A percentile compares a stretch with the other conserved stretches of the same genome.
Evolutionary conservation across 2,797 vertebrate genomes (phyloP).

Genomic region (Triplophysa bombifrons): DNA sequence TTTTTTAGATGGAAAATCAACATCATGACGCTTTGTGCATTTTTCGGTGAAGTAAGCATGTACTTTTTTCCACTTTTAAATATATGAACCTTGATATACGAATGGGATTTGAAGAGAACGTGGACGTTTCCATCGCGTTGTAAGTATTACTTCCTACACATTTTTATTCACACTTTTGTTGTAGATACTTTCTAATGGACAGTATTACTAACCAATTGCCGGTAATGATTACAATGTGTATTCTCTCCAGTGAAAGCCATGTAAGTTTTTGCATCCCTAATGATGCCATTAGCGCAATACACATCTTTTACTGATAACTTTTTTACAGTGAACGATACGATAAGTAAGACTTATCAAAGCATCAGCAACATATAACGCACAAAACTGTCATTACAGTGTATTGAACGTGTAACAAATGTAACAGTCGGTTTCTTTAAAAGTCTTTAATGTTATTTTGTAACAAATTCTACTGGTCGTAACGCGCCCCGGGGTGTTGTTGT

Average conservation of each 20-base stretch:
- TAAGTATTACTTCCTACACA: conserved; percentile 10
- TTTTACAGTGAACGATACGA: conserved; percentile 16
- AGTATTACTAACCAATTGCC: neutral
- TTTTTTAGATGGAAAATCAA: neutral
- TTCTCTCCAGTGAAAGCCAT: conserved; percentile 64
- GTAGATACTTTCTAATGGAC: neutral
- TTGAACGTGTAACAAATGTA: neutral
- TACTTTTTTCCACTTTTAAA: neutral
- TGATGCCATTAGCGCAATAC: conserved; percentile 64
- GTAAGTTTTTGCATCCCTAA: conserved; percentile 58
- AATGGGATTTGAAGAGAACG: neutral
- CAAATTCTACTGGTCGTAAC: neutral
- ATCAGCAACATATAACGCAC: neutral
- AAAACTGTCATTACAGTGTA: conserved; percentile 5
- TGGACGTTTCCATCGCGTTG: neutral
- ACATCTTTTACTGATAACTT: conserved; percentile 48
- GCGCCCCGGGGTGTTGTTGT: conserved; percentile 54
- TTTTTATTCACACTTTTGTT: neutral
- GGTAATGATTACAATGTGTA: conserved; percentile 57
- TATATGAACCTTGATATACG: neutral
- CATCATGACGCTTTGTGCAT: neutral
- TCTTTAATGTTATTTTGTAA: neutral
- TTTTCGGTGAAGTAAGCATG: neutral
- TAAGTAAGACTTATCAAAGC: neutral
- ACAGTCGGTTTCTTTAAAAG: neutral